Conservation (phyloP, 2,888 invertebrate genomes). For the Caenorhabditis panamensis region DNA sequence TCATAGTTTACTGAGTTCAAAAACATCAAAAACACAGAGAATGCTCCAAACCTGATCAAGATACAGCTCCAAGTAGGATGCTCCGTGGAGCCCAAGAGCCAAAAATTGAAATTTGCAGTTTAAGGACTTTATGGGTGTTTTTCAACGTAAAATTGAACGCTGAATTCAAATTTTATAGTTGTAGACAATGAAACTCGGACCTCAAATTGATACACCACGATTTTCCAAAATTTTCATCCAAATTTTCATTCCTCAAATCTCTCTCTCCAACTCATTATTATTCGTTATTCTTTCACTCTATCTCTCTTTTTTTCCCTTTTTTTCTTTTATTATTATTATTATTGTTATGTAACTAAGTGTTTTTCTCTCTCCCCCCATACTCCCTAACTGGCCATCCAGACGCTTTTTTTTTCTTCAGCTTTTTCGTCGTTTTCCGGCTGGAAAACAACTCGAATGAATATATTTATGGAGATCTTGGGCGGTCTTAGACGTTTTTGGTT, state of each 20-base stretch:
- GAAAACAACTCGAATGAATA: conserved; percentile 29
- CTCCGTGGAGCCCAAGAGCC: neutral
- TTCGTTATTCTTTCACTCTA: neutral
- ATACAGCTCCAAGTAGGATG: neutral
- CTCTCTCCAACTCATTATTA: neutral
- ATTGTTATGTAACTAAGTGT: conserved; percentile 48
- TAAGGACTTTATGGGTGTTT: neutral
- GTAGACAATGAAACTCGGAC: neutral
- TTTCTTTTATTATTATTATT: neutral
- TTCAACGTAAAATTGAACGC: neutral
- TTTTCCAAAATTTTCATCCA: too few species aligned
- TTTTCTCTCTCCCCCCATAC: conserved; percentile 8
- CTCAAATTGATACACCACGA: too few species aligned
- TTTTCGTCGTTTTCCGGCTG: neutral
- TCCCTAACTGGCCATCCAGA: conserved; percentile 16
- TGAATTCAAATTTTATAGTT: neutral
- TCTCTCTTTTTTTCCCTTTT: neutral
- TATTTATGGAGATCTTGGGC: conserved; percentile 7
- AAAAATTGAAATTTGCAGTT: neutral
- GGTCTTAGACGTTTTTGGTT: neutral
- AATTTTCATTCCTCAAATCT: too few species aligned
- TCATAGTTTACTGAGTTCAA: too few species aligned
- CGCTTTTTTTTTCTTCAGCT: neutral
- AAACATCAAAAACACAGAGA: too few species aligned
- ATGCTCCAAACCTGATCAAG: too few species aligned